Evolutionary conservation across 2,888 invertebrate species (phyloP).

Genomic region (Pegoplata infirma): DNA sequence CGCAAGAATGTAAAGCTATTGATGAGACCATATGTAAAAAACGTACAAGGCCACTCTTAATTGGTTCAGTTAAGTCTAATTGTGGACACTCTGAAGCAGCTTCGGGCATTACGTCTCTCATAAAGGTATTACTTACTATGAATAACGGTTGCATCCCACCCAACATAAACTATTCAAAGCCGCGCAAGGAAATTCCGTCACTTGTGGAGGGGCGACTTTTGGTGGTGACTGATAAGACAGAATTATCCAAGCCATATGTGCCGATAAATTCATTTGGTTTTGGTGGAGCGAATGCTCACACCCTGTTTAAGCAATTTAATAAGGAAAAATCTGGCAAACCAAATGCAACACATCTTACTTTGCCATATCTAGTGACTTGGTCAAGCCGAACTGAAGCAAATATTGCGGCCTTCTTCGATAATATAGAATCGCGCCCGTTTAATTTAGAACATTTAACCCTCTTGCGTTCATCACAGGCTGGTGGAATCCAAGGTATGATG

Average conservation of each 20-base stretch:
- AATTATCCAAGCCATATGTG: conserved; percentile 86
- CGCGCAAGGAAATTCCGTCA: conserved; percentile 82
- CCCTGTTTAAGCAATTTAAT: conserved; percentile 68
- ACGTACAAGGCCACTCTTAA: conserved; percentile 85
- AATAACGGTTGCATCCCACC: conserved; percentile 90
- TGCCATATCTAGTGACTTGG: conserved; percentile 85
- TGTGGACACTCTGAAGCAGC: conserved; percentile 94
- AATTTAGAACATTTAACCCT: conserved; percentile 82
- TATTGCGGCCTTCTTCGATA: conserved; percentile 82
- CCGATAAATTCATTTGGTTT: conserved; percentile 96
- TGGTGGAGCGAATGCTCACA: conserved; percentile 89
- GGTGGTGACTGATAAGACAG: conserved; percentile 86
- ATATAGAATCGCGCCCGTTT: conserved; percentile 81
- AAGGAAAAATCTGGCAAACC: conserved; percentile 81
- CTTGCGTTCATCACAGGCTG: conserved; percentile 81
- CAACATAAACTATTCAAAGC: conserved; percentile 87
- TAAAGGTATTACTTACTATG: conserved; percentile 90
- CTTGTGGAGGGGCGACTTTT: conserved; percentile 82
- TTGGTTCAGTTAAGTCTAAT: conserved; percentile 96
- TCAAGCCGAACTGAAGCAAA: conserved; percentile 90
- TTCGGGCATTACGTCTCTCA: conserved; percentile 89
- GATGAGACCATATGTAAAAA: conserved; percentile 87
- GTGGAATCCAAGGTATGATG: conserved; percentile 82
- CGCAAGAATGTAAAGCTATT: conserved; percentile 91
- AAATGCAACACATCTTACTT: conserved; percentile 78